These are phyloP conservation scores for Drosophila triauraria DNA, from an alignment of 1,140 invertebrate species.

Conservation along the genomic window DNA sequence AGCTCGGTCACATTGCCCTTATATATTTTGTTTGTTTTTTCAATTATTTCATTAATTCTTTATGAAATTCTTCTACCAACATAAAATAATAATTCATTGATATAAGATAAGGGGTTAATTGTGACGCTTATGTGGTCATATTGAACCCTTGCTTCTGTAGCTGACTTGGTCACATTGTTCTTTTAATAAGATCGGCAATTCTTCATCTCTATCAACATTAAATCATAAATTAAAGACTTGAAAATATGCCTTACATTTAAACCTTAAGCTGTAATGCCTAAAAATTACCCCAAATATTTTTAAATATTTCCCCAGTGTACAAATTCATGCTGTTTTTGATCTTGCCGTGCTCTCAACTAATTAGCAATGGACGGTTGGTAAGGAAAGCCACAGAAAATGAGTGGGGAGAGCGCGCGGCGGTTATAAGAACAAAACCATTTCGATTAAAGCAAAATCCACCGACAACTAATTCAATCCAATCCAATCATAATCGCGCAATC, in stretches of 20 bases:
- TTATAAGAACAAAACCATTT: constrained; percentile 62
- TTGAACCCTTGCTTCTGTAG: background rate
- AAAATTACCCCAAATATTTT: background rate
- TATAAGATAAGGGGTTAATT: too few species aligned
- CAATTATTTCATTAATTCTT: too few species aligned
- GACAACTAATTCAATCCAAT: constrained; percentile 79
- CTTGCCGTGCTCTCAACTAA: constrained; percentile 65
- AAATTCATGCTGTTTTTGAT: constrained; percentile 33
- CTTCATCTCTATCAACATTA: too few species aligned
- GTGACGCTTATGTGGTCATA: background rate
- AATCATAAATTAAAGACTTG: too few species aligned
- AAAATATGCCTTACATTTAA: background rate
- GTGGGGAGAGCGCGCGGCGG: background rate
- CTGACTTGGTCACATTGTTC: background rate
- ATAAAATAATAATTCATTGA: too few species aligned
- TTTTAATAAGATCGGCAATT: background rate
- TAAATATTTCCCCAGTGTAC: background rate
- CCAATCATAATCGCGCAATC: constrained; percentile 79
- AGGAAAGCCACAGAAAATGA: constrained; percentile 35
- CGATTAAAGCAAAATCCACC: constrained; percentile 69
- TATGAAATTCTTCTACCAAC: too few species aligned
- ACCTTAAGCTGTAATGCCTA: background rate
- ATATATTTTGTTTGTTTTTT: too few species aligned
- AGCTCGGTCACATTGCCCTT: too few species aligned
- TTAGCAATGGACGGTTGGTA: constrained; percentile 53